phyloP scores from a whole-genome alignment of 1,140 invertebrate genomes.

The Chironomus striatipennis region DNA sequence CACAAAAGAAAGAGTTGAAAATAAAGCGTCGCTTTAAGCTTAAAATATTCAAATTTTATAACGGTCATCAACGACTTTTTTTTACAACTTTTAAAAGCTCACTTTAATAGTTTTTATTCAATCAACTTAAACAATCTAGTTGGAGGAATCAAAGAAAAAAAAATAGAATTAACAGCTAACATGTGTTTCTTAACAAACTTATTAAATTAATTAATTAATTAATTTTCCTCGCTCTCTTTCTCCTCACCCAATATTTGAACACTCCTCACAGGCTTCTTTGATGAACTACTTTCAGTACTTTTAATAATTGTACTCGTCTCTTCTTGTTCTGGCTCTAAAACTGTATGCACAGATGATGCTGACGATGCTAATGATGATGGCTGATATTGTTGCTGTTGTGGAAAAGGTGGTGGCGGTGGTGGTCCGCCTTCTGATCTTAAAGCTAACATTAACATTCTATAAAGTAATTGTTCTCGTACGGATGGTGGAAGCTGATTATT shows the following conservation, averaged over 20 bases:
- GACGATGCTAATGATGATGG: constrained; percentile 36
- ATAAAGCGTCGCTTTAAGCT: background rate
- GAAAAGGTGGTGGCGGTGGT: constrained; percentile 35
- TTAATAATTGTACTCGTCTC: constrained; percentile 38
- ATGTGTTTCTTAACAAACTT: background rate
- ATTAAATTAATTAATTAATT: background rate
- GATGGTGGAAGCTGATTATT: constrained; percentile 56
- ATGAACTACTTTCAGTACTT: constrained; percentile 37
- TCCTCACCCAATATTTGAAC: constrained; percentile 51
- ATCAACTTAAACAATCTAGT: background rate
- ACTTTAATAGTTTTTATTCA: background rate
- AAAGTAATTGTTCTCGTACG: constrained; percentile 54
- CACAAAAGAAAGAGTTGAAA: background rate
- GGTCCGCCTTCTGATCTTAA: constrained; percentile 53
- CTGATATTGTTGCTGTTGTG: constrained; percentile 37
- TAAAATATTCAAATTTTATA: background rate
- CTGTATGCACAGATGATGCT: constrained; percentile 20
- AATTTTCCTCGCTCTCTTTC: constrained; percentile 28
- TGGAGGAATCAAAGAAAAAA: background rate
- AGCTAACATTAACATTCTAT: constrained; percentile 59
- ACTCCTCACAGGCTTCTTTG: constrained; percentile 47
- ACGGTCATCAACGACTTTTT: background rate
- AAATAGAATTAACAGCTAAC: background rate
- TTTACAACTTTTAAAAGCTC: background rate
- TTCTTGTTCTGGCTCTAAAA: background rate